Percentiles rank a stretch among this genome's conserved stretches.
phyloP scores from a whole-genome alignment of 2,113 vertebrate species.

The Rhodinocichla rosea region DNA sequence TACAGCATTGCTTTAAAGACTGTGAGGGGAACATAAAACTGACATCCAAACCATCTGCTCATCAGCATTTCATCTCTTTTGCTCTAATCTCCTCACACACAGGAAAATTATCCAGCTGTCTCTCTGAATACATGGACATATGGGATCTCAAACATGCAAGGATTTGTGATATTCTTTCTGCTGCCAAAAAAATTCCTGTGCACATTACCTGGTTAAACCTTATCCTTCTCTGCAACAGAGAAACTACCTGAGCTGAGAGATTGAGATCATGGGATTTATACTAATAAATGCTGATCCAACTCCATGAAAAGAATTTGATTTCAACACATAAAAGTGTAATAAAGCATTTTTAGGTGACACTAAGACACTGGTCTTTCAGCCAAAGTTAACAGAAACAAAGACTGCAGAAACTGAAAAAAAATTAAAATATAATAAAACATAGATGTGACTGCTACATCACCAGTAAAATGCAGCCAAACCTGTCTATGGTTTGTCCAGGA shows the following conservation, averaged over 20 bases:
- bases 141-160: background rate
- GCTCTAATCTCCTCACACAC: background rate
- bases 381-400: conserved; percentile 1
- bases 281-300: background rate
- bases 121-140: background rate
- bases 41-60: background rate
- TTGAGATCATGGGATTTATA: background rate
- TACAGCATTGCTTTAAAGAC: background rate
- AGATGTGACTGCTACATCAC: background rate
- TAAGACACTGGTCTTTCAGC: background rate
- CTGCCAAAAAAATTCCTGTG: background rate
- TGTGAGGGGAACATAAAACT: background rate
- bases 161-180: background rate
- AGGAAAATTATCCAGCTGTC: background rate
- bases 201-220: background rate
- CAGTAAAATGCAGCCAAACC: background rate
- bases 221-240: background rate
- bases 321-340: background rate
- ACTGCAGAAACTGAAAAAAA: background rate
- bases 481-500: background rate
- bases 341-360: conserved; percentile 17
- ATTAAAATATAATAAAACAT: background rate
- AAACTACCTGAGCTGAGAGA: background rate
- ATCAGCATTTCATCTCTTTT: background rate
- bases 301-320: background rate